Base-by-base conservation (phyloP, 2,113 vertebrate genomes). In the Jacana jacana region DNA sequence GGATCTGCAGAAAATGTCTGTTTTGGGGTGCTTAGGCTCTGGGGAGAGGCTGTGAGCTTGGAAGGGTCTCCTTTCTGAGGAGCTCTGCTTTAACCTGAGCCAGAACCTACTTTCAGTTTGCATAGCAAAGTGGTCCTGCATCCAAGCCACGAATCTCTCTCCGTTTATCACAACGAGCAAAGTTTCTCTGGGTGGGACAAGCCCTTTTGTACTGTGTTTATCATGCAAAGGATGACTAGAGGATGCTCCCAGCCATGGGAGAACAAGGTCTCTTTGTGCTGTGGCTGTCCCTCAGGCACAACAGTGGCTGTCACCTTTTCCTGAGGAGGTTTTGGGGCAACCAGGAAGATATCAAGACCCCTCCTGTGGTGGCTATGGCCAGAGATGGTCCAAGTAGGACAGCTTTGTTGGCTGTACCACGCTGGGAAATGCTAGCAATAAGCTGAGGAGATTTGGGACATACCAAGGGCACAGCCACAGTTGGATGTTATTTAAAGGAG, bases 401-500 rank as follows among this genome's bases (percentile, higher is more conserved):
- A 55, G 58, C 40, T 11, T 9, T 4, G 17, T 19, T 68, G 70
- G 31, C 39, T 9, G 4, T 15, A 5, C 13, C 6, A 14, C 6
- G 51, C 33, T 27, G 54, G 25, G 15, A 66, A 57, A 40, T 8
- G 9, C 8, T 54, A 58, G 80, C 77, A 79, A 27, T 75, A 60
- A 81, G 44, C 55, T 65, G 69, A 42, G 60, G 88, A 51, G 46
- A 70, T 86, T 3, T 84, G 91, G 44, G 69, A 40, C 66, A 31
- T 69, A 39, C 9, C 91, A 64, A 94, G 64, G 91, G 60, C 82
- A 93, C 25, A 33, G 48, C 76, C 42, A 8, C 80, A n/a, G 23
- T 7, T 93, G 80, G 58, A 72, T 92, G 72, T 84, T 91, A 68
- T 96, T 90, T 88, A 44, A 93, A 90, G 86, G 71, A 55, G 61